A percentile compares a stretch with the other conserved stretches of the same genome.
Conservation (phyloP, 2,797 vertebrate species). For the Alcedo quadribrachys region DNA sequence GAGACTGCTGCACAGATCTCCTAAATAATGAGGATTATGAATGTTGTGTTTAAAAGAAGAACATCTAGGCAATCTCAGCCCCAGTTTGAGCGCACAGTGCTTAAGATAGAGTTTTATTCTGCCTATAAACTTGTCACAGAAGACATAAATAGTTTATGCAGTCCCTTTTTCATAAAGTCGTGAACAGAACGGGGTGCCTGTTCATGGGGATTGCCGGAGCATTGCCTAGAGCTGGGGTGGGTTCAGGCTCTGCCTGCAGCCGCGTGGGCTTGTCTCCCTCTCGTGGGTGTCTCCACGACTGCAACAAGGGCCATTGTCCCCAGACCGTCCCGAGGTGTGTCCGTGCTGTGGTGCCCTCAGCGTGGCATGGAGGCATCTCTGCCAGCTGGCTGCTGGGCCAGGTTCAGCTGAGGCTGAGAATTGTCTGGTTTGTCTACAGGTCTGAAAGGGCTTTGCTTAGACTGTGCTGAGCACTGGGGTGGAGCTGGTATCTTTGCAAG, state of each 20-base stretch:
- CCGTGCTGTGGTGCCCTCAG: rapidly evolving
- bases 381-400: background rate
- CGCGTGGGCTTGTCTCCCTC: conserved; percentile 53
- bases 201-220: rapidly evolving
- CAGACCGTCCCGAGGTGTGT: background rate
- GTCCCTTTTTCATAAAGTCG: rapidly evolving
- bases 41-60: background rate
- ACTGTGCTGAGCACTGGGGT: background rate
- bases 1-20: background rate
- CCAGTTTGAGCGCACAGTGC: background rate
- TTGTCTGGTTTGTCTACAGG: rapidly evolving
- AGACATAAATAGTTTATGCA: rapidly evolving
- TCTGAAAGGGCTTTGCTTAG: background rate
- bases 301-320: background rate
- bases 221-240: background rate
- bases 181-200: rapidly evolving
- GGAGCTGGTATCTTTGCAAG: background rate
- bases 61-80: background rate
- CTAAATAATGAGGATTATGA: background rate
- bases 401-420: rapidly evolving
- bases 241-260: background rate
- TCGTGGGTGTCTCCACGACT: conserved; percentile 6
- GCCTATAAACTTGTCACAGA: background rate
- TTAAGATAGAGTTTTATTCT: background rate
- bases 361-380: rapidly evolving